A percentile compares a stretch with the other conserved stretches of the same genome.
Evolutionary conservation across 2,113 vertebrate species (phyloP).

Genomic region (Lipotes vexillifer): DNA sequence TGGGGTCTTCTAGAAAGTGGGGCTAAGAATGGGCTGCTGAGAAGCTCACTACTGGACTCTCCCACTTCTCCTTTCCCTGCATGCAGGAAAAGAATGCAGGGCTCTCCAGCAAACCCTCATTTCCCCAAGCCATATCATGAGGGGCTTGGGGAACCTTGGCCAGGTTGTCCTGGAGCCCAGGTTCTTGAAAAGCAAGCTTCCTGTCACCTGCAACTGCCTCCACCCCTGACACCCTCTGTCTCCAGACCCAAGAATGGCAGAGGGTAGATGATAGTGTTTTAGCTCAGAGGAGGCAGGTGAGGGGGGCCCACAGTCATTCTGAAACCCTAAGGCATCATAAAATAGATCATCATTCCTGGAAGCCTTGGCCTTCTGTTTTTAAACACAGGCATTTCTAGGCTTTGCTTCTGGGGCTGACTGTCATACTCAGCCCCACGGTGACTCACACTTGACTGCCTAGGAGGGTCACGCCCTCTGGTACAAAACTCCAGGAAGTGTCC

Average conservation of each 20-base stretch:
- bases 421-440: background rate
- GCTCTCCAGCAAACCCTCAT: background rate
- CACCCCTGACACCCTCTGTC: background rate
- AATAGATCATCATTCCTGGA: conserved; percentile 13
- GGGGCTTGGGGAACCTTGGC: background rate
- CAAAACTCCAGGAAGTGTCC: background rate
- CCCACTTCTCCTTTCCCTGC: background rate
- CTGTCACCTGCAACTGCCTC: background rate
- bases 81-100: background rate
- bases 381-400: background rate
- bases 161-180: no score
- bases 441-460: background rate
- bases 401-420: background rate
- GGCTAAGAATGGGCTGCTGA: background rate
- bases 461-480: background rate
- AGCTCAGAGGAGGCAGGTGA: background rate
- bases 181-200: background rate
- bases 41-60: background rate
- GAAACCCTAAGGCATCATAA: conserved; percentile 21
- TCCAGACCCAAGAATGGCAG: background rate
- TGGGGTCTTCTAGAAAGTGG: background rate
- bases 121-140: background rate
- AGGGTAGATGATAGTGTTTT: background rate
- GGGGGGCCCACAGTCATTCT: conserved; percentile 22
- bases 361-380: conserved; percentile 3